Conservation (phyloP, 1,140 invertebrate species). For the Vanessa tameamea region DNA sequence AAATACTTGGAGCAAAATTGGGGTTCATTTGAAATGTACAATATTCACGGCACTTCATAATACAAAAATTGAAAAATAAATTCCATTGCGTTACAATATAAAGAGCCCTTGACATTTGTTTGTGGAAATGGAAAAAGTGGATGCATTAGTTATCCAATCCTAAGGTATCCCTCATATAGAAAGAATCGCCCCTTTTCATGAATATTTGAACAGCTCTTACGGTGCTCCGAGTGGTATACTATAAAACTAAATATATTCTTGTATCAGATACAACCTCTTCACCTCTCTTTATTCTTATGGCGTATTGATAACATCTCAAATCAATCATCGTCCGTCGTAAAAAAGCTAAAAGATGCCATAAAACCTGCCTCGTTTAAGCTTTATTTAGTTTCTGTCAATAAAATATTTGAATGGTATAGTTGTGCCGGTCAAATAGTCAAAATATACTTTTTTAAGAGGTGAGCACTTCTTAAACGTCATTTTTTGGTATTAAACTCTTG, state of each 20-base stretch:
- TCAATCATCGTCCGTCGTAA: slow-evolving; percentile 3
- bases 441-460: no score
- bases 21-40: slow-evolving; percentile 25
- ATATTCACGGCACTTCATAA: slow-evolving; percentile 25
- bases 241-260: slow-evolving; percentile 22
- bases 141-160: slow-evolving; percentile 60
- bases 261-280: slow-evolving; percentile 19
- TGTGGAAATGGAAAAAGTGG: slow-evolving; percentile 59
- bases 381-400: slow-evolving; percentile 1
- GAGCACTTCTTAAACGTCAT: no score
- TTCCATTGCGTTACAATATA: slow-evolving; percentile 62
- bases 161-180: slow-evolving; percentile 48
- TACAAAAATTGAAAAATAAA: slow-evolving; percentile 51
- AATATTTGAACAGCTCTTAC: slow-evolving; percentile 65
- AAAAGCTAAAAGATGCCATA: not conserved
- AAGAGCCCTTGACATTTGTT: slow-evolving; percentile 63
- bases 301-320: slow-evolving; percentile 19
- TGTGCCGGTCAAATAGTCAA: no score
- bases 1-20: not conserved
- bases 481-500: no score
- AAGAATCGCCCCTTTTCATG: slow-evolving; percentile 55
- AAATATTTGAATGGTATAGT: not conserved
- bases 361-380: not conserved
- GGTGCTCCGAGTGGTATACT: slow-evolving; percentile 46
- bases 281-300: slow-evolving; percentile 16